phyloP scores from a whole-genome alignment of 2,888 invertebrate species.

The Ecliptopera silaceata region DNA sequence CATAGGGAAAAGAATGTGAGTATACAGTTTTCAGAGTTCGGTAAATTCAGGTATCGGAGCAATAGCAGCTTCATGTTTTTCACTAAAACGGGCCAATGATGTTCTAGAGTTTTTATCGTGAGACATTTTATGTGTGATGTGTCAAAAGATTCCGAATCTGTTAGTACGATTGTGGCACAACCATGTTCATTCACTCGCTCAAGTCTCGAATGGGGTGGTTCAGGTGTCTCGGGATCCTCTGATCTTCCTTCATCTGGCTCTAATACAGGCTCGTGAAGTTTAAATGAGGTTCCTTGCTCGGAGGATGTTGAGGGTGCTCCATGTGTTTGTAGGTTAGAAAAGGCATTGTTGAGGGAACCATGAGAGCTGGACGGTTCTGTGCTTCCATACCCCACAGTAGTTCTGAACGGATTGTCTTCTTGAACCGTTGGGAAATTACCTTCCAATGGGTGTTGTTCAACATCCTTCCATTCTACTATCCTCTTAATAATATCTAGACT shows the following conservation, averaged over 20 bases:
- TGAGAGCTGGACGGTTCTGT: constrained; percentile 63
- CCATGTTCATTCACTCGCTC: constrained; percentile 74
- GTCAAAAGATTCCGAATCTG: constrained; percentile 92
- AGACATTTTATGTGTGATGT: constrained; percentile 93
- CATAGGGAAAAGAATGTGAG: constrained; percentile 93
- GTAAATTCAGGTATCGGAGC: constrained; percentile 81
- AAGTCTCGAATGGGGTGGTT: constrained; percentile 63
- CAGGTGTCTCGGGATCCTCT: constrained; percentile 61
- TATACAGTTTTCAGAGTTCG: constrained; percentile 87
- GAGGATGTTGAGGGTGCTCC: constrained; percentile 66
- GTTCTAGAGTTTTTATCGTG: constrained; percentile 92
- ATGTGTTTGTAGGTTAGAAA: constrained; percentile 76
- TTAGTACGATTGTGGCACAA: constrained; percentile 85
- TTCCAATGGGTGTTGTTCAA: constrained; percentile 90
- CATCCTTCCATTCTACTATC: constrained; percentile 94
- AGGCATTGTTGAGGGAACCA: constrained; percentile 68
- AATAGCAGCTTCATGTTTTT: constrained; percentile 85
- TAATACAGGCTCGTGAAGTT: constrained; percentile 70
- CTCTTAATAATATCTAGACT: constrained; percentile 92
- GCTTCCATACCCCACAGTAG: constrained; percentile 61
- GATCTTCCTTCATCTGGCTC: constrained; percentile 60
- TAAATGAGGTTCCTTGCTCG: constrained; percentile 57
- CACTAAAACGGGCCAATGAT: constrained; percentile 92
- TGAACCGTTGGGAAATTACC: constrained; percentile 75
- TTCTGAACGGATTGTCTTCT: constrained; percentile 74